Conservation (phyloP, 2,113 vertebrate species). For the Ramphastos sulfuratus region DNA sequence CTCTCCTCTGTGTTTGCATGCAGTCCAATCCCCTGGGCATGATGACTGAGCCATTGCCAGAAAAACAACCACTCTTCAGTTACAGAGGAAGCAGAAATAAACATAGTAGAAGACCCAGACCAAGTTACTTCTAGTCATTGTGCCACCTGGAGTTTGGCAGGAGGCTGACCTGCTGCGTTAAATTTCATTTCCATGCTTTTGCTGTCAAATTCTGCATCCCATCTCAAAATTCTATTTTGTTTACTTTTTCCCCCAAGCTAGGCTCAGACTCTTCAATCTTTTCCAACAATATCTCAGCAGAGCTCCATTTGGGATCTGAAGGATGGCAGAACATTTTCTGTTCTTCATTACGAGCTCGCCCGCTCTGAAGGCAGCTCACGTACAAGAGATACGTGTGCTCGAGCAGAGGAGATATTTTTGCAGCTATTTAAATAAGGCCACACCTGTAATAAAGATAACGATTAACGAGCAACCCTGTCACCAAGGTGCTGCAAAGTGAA, state of each 20-base stretch:
- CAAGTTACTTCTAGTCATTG: background rate
- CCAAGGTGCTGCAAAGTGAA: background rate
- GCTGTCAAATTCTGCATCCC: background rate
- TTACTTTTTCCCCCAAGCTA: background rate
- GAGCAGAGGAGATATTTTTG: background rate
- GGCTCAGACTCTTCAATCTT: background rate
- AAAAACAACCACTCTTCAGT: background rate
- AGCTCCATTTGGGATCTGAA: background rate
- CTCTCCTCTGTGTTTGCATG: background rate
- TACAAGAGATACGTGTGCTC: background rate
- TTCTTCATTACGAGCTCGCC: background rate
- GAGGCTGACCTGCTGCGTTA: background rate
- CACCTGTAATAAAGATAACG: background rate
- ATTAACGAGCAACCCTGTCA: background rate
- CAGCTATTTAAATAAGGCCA: background rate
- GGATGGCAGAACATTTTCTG: background rate
- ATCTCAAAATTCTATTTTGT: background rate
- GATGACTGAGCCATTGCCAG: background rate
- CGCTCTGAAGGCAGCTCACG: rapidly evolving
- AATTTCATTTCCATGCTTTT: background rate
- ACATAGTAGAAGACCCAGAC: background rate
- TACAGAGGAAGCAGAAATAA: background rate
- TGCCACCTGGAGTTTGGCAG: background rate
- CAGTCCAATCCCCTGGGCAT: background rate
- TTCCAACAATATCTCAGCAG: background rate